Evolutionary conservation across 2,797 vertebrate species (phyloP), one percentile per base, ranked within the genome.

Genomic region (Helarctos malayanus): DNA sequence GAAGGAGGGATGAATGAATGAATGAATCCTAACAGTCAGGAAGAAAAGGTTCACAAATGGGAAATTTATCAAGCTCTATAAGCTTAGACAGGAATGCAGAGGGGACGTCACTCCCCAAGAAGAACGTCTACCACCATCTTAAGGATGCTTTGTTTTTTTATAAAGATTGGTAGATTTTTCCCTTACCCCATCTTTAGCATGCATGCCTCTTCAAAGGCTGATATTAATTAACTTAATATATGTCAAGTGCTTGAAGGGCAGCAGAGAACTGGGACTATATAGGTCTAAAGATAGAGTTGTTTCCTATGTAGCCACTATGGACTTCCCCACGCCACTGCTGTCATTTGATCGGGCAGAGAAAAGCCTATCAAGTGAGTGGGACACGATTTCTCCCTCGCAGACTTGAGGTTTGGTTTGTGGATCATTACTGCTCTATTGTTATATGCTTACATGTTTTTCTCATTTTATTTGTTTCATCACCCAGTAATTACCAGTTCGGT

Each of bases 381-480:
- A 18, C 49, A 14, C 2, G 3, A 75, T 80, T 73, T 89, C 73
- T 95, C 35, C 61, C 49, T 73, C 21, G 29, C 3, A 38, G 61
- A 68, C 85, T 29, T 47, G 23, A 57, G 41, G 27, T 75, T 73
- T 68, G 21, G 32, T n/a, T 82, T n/a, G 1, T 10, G 86, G 69
- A 76, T 32, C 12, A 25, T n/a, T 71, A 84, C 35, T 38, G 18
- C 11, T 89, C 12, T 83, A 11, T 78, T 91, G 27, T 84, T 54
- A 57, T 49, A 81, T 52, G 27, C 81, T 94, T 90, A 81, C 29
- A 45, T 47, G 59, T 49, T 91, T 93, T 84, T 29, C 35, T 92
- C 52, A 52, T 93, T 71, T 59, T 75, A 52, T 92, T 73, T 92
- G 41, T 81, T 87, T 45, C 38, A 49, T 84, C n/a, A 9, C 32